Evolutionary conservation across 2,797 vertebrate species (phyloP).

Genomic region (Periophthalmus magnuspinnatus): DNA sequence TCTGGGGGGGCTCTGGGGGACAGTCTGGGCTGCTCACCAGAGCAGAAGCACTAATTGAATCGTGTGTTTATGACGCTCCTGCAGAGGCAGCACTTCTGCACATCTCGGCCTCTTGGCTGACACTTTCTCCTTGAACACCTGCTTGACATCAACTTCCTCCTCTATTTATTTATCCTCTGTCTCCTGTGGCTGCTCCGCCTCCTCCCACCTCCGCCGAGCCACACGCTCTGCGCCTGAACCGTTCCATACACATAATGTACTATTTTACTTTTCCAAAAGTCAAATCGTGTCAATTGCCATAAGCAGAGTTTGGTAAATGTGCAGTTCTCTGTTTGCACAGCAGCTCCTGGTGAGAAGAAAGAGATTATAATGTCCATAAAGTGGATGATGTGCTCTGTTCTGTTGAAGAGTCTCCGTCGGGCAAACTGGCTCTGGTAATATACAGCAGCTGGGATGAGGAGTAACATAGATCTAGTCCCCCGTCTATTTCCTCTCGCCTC

Average conservation of each 20-base stretch:
- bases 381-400: slow-evolving; percentile 65
- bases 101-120: slow-evolving; percentile 80
- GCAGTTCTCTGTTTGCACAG: slow-evolving; percentile 27
- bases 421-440: slow-evolving; percentile 66
- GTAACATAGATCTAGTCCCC: slow-evolving; percentile 75
- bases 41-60: slow-evolving; percentile 84
- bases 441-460: slow-evolving; percentile 70
- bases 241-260: slow-evolving; percentile 8
- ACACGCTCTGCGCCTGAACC: slow-evolving; percentile 27
- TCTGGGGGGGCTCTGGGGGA: slow-evolving; percentile 58
- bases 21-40: slow-evolving; percentile 71
- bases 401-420: slow-evolving; percentile 64
- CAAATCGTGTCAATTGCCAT: slow-evolving; percentile 30
- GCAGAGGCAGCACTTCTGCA: slow-evolving; percentile 82
- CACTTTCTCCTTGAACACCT: slow-evolving; percentile 86
- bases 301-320: neutral
- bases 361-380: slow-evolving; percentile 59
- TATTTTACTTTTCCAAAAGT: slow-evolving; percentile 13
- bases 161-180: slow-evolving; percentile 80
- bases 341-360: slow-evolving; percentile 38
- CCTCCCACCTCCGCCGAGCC: slow-evolving; percentile 44
- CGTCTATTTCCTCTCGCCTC: slow-evolving; percentile 73
- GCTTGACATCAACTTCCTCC: slow-evolving; percentile 83
- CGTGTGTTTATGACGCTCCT: slow-evolving; percentile 85
- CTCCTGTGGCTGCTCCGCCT: slow-evolving; percentile 66